phyloP scores from a whole-genome alignment of 2,113 vertebrate genomes.

The Pelmatolapia mariae region DNA sequence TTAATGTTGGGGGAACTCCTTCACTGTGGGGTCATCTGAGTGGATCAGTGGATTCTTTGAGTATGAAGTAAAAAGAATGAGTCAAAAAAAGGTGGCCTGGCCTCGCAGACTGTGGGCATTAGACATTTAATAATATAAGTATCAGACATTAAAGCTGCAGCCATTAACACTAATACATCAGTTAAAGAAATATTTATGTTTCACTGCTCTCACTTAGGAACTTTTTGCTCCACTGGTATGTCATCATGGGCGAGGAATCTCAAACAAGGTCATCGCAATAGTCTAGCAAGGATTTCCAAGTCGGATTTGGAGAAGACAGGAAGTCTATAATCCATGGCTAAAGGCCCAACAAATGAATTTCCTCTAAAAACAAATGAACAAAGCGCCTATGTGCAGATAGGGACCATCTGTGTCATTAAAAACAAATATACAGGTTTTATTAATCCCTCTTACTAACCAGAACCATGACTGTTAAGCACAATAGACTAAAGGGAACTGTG shows the following conservation, averaged over 20 bases:
- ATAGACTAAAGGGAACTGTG: neutral
- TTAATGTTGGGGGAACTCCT: constrained; percentile 9
- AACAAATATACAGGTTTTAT: neutral
- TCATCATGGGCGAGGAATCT: constrained; percentile 23
- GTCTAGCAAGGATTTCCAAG: neutral
- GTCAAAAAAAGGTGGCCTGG: constrained; percentile 39
- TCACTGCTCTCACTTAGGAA: neutral
- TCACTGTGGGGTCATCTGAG: neutral
- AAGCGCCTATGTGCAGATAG: neutral
- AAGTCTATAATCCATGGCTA: neutral
- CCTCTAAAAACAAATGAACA: neutral
- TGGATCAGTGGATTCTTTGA: constrained; percentile 46
- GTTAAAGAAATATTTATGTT: neutral
- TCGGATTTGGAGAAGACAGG: neutral
- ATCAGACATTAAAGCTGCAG: constrained; percentile 8
- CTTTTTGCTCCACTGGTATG: neutral
- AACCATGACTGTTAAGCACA: neutral
- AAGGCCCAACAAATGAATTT: neutral
- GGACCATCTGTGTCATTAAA: neutral
- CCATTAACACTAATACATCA: neutral
- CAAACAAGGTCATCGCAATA: neutral
- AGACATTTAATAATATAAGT: constrained; percentile 18
- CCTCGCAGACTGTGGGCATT: constrained; percentile 3
- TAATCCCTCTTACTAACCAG: neutral
- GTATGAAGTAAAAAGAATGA: constrained; percentile 52